Evolutionary conservation across 1,140 invertebrate genomes (phyloP).

Genomic region (Pseudobourletiella spinata): DNA sequence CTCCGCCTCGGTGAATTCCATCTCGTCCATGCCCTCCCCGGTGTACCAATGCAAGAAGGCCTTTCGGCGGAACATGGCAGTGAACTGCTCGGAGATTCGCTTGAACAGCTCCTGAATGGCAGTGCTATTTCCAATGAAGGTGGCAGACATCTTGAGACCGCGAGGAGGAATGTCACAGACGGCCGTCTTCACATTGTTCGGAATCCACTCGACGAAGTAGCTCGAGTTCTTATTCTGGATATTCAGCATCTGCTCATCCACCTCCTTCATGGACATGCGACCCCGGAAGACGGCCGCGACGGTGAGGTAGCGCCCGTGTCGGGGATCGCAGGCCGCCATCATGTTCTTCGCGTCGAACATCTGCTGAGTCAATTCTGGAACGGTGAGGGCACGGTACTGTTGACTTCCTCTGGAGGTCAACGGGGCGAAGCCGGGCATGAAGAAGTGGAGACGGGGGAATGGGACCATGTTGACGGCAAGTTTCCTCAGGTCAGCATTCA

Average conservation of each 20-base stretch:
- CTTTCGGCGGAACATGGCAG: constrained; percentile 85
- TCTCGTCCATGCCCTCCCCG: no score
- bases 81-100: no score
- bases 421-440: constrained; percentile 92
- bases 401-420: constrained; percentile 76
- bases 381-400: constrained; percentile 62
- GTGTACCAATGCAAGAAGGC: no score
- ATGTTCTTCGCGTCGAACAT: no score
- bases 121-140: no score
- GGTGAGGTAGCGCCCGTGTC: no score
- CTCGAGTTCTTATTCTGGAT: constrained; percentile 52
- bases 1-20: no score
- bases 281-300: constrained; percentile 41
- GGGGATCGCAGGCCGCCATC: no score
- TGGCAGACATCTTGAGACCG: constrained; percentile 57
- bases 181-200: no score
- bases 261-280: constrained; percentile 78
- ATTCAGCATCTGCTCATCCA: no score
- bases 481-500: constrained; percentile 90
- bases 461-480: no score
- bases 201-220: constrained; percentile 64
- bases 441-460: constrained; percentile 93
- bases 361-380: constrained; percentile 52
- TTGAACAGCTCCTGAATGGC: no score
- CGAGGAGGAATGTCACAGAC: constrained; percentile 60